phyloP scores from a whole-genome alignment of 1,140 invertebrate genomes.

The Drosophila aff. region DNA sequence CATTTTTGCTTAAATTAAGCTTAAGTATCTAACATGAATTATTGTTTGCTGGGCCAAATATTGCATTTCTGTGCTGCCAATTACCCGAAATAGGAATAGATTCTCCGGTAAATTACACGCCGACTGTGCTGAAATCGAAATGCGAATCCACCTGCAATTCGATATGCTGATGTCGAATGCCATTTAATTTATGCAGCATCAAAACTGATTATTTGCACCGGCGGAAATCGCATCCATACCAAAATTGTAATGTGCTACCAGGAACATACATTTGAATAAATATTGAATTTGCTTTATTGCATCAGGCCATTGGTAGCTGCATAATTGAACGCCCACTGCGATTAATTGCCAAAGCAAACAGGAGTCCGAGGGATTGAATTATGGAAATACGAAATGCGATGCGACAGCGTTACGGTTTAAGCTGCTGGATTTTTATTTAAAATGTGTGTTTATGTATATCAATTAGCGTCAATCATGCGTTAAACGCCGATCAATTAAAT shows the following conservation, averaged over 20 bases:
- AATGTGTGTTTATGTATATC: slow-evolving; percentile 1
- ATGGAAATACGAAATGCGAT: slow-evolving; percentile 15
- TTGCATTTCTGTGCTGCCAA: background rate
- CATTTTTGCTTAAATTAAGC: background rate
- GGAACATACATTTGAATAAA: slow-evolving; percentile 42
- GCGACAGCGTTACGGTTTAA: slow-evolving; percentile 1
- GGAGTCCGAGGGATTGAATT: slow-evolving; percentile 40
- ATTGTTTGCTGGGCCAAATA: too few species aligned
- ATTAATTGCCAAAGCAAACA: slow-evolving; percentile 39
- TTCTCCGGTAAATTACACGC: background rate
- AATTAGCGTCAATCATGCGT: slow-evolving; percentile 39
- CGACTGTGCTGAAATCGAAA: background rate
- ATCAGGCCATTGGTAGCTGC: slow-evolving; percentile 50
- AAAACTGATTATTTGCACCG: slow-evolving; percentile 38
- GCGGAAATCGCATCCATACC: slow-evolving; percentile 24
- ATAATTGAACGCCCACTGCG: slow-evolving; percentile 55
- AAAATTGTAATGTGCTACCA: slow-evolving; percentile 42
- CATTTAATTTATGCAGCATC: slow-evolving; percentile 52
- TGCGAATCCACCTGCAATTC: background rate
- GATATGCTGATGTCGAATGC: slow-evolving; percentile 1
- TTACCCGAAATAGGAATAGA: background rate
- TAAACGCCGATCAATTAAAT: slow-evolving; percentile 51
- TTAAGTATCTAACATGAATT: background rate
- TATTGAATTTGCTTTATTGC: slow-evolving; percentile 74
- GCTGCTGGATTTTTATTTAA: slow-evolving; percentile 6